Conservation (phyloP, 1,140 invertebrate species). For the Trichonephila clavipes region DNA sequence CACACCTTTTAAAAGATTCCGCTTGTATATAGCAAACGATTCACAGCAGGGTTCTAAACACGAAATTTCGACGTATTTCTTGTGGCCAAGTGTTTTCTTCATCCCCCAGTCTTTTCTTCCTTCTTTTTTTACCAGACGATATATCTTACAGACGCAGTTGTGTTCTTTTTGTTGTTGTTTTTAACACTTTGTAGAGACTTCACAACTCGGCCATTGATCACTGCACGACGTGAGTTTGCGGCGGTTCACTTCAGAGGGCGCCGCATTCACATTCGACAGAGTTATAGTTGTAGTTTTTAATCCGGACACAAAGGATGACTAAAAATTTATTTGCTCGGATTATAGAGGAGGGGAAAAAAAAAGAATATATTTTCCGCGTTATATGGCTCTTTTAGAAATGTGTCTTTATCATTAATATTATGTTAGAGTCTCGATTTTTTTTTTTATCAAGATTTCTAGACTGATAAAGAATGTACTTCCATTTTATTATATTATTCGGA, state of each 20-base stretch:
- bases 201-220: conserved; percentile 1
- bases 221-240: conserved; percentile 8
- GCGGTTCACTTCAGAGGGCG: conserved; percentile 50
- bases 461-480: no score
- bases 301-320: conserved; percentile 56
- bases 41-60: conserved; percentile 40
- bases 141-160: background rate
- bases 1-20: conserved; percentile 17
- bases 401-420: no score
- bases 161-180: background rate
- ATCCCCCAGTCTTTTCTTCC: background rate
- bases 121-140: conserved; percentile 14
- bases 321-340: conserved; percentile 56
- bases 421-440: no score
- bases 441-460: no score
- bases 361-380: no score
- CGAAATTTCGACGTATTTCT: conserved; percentile 58
- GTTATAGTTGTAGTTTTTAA: conserved; percentile 49
- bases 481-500: no score
- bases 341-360: background rate
- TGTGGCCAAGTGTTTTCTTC: background rate
- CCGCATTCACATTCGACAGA: background rate
- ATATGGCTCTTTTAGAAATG: no score
- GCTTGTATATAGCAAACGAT: background rate
- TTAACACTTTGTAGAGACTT: conserved; percentile 2